Conservation (phyloP, 2,113 vertebrate species). For the Chinchilla lanigera region DNA sequence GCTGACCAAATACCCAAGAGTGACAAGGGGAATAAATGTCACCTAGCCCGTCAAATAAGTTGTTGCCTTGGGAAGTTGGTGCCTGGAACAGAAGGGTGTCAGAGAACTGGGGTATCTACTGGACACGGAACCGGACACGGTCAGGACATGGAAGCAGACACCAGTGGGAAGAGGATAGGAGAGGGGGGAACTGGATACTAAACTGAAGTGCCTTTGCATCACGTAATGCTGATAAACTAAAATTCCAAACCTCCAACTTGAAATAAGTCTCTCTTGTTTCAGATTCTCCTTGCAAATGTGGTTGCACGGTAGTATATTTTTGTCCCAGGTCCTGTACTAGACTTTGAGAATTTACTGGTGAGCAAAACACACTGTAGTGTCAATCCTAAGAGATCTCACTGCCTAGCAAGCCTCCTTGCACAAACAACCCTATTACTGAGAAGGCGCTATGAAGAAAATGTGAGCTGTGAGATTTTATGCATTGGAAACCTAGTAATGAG, state of each 20-base stretch:
- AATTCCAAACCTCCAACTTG: not conserved
- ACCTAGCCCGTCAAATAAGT: not conserved
- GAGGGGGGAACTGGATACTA: not conserved
- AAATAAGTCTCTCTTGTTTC: not conserved
- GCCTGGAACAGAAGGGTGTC: not conserved
- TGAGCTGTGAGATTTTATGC: not conserved
- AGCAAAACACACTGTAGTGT: not conserved
- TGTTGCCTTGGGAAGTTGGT: accelerated
- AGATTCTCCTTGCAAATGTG: not conserved
- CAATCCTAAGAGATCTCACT: not conserved
- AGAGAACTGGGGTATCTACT: too few relatives aligned
- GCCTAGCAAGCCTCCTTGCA: not conserved
- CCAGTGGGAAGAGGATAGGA: not conserved
- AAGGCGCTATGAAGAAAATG: not conserved
- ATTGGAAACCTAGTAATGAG: not conserved
- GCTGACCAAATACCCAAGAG: not conserved
- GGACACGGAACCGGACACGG: not conserved
- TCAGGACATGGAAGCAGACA: not conserved
- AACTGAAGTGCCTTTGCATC: not conserved
- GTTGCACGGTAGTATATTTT: not conserved
- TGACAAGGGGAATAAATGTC: not conserved
- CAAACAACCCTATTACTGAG: not conserved
- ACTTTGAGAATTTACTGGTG: not conserved
- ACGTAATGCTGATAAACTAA: not conserved
- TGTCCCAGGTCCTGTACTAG: not conserved